phyloP scores from a whole-genome alignment of 1,140 invertebrate genomes.

The Trinorchestia longiramus region DNA sequence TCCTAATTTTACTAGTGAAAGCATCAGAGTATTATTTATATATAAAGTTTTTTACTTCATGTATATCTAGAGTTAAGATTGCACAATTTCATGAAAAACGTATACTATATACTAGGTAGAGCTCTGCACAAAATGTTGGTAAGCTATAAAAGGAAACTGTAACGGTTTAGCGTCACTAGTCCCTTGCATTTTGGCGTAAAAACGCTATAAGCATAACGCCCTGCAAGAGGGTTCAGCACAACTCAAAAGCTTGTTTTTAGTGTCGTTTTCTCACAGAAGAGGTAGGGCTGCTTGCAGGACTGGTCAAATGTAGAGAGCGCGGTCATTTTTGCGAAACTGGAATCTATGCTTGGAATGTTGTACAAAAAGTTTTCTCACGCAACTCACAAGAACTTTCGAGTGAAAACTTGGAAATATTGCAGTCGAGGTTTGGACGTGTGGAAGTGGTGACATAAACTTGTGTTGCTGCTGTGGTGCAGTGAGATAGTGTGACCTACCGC shows the following conservation, averaged over 20 bases:
- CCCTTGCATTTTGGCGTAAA: not conserved
- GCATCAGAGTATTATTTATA: not conserved
- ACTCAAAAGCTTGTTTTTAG: not conserved
- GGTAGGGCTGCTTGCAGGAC: not conserved
- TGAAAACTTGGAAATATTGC: conserved; percentile 28
- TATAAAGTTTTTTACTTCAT: not conserved
- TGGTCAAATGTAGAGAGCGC: not conserved
- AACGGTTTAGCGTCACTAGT: not conserved
- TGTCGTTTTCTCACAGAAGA: not conserved
- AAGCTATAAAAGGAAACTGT: not conserved
- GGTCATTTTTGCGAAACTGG: conserved; percentile 7
- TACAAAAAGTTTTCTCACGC: conserved; percentile 43
- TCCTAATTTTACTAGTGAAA: not conserved
- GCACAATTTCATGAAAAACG: not conserved
- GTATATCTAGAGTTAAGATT: not conserved
- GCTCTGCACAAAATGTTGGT: not conserved
- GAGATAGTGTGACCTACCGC: not conserved
- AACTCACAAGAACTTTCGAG: not conserved
- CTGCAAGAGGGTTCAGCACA: not conserved
- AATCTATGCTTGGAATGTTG: conserved; percentile 39
- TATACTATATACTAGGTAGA: not conserved
- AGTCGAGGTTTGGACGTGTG: not conserved
- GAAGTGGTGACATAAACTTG: not conserved
- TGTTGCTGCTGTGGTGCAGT: not conserved
- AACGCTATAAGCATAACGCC: not conserved